Evolutionary conservation across 1,140 invertebrate species (phyloP).

Genomic region (Frieseomelitta varia): DNA sequence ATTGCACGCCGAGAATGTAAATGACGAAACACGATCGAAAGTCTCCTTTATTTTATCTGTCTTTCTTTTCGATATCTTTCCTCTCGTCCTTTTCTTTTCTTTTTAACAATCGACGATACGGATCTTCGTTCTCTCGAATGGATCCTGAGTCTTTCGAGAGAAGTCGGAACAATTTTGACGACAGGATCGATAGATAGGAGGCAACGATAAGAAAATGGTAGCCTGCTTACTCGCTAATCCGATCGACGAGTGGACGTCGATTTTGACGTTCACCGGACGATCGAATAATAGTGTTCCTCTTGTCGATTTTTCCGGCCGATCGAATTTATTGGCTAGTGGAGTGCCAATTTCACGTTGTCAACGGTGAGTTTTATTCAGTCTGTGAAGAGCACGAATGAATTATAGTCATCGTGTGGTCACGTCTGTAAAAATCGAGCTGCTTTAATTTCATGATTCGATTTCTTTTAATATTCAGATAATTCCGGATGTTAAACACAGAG

Average conservation of each 20-base stretch:
- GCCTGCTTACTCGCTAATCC: neutral
- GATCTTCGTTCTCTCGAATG: neutral
- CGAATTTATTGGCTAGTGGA: neutral
- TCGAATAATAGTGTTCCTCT: constrained; percentile 22
- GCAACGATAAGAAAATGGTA: constrained; percentile 28
- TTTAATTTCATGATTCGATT: too few relatives aligned
- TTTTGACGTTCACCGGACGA: neutral
- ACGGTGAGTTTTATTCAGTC: neutral
- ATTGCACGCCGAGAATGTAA: constrained; percentile 18
- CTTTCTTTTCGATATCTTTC: too few relatives aligned
- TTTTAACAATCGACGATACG: neutral
- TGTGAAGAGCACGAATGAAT: neutral
- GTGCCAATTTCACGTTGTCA: neutral
- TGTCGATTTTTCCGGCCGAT: neutral
- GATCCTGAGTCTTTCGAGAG: neutral
- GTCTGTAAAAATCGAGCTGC: too few relatives aligned
- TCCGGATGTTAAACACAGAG: too few relatives aligned
- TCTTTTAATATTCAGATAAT: too few relatives aligned
- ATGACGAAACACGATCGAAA: neutral
- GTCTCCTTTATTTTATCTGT: neutral
- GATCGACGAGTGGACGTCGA: neutral
- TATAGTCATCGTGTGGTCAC: neutral
- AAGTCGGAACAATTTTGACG: neutral
- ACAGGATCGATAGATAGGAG: neutral
- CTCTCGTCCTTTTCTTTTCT: too few relatives aligned